Evolutionary conservation across 1,140 invertebrate genomes (phyloP).

Genomic region (fruit fly (Drosophila melanogaster)): Release_6_plus_ISO1_MT NC_004354.4:19459001-19459500

Average conservation of each 20-base stretch:
- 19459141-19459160: slow-evolving; percentile 12
- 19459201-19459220: too few relatives aligned
- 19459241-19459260: too few relatives aligned
- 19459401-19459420: not conserved
- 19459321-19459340: too few relatives aligned
- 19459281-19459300: too few relatives aligned
- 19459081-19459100: slow-evolving; percentile 9
- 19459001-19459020: not conserved
- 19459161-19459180: slow-evolving; percentile 16
- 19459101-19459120: slow-evolving; percentile 15
- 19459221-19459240: too few relatives aligned
- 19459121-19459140: slow-evolving; percentile 14
- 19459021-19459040: not conserved
- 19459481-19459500: too few relatives aligned
- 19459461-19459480: not conserved
- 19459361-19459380: too few relatives aligned
- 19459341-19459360: too few relatives aligned
- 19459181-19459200: slow-evolving; percentile 10
- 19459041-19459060: not conserved
- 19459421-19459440: not conserved
- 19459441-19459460: not conserved
- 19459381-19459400: too few relatives aligned
- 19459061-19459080: too few relatives aligned
- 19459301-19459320: too few relatives aligned
- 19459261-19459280: too few relatives aligned